phyloP scores from a whole-genome alignment of 1,140 invertebrate genomes.

The Dolichoris vasculosae region DNA sequence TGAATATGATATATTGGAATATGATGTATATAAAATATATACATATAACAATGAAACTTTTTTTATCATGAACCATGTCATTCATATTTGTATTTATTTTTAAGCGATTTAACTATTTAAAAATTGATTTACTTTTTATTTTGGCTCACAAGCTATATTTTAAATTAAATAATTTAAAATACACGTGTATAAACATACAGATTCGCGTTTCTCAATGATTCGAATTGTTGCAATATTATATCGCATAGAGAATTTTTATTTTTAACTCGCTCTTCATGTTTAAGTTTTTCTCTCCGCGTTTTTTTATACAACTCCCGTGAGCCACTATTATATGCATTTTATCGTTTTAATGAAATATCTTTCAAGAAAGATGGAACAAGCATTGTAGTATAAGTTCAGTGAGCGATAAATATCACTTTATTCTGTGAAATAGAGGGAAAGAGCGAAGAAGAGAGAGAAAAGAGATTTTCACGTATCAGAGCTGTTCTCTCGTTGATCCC shows the following conservation, averaged over 20 bases:
- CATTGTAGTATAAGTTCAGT: no score
- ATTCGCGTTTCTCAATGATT: background rate
- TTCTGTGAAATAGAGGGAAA: background rate
- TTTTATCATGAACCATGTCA: no score
- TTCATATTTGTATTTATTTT: no score
- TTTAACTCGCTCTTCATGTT: background rate
- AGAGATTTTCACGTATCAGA: slow-evolving; percentile 23
- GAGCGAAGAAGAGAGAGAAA: background rate
- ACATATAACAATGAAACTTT: no score
- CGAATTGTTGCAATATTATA: background rate
- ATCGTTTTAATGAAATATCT: slow-evolving; percentile 34
- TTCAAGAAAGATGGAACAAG: background rate
- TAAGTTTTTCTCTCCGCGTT: background rate
- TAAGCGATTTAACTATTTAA: no score
- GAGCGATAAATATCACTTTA: background rate
- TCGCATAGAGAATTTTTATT: background rate
- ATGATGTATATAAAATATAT: no score
- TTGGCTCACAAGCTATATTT: background rate
- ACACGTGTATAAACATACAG: background rate
- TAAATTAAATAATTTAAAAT: slow-evolving; percentile 26
- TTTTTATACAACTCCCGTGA: background rate
- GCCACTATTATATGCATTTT: slow-evolving; percentile 17
- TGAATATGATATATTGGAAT: no score
- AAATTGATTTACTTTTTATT: background rate
- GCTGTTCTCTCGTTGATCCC: background rate